Evolutionary conservation across 2,797 vertebrate genomes (phyloP), one percentile per base, ranked within the genome.

Genomic region (Trachops cirrhosus): DNA sequence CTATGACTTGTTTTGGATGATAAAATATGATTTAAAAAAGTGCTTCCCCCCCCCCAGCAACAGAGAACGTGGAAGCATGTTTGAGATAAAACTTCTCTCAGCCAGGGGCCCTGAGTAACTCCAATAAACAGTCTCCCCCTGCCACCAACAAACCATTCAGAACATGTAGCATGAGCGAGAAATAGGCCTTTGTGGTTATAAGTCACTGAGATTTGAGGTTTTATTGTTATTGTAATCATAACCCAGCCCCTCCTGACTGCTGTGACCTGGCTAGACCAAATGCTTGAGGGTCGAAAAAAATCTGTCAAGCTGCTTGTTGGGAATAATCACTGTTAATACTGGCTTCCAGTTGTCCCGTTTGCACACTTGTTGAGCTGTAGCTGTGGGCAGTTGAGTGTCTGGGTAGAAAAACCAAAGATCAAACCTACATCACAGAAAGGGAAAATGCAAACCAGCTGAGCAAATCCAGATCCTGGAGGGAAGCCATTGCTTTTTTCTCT

Each of bases 401-500:
- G 73, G 57, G n/a, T 6, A 86, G 62, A 71, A 91, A 93, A 78
- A 78, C 9, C 52, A 39, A 54, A 86, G 46, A 12, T 21, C 29
- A 92, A 54, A 37, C 6, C 19, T 79, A 26, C 46, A 3, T 77
- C 18, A 22, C 46, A 59, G 21, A 71, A 67, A 39, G 14, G 32
- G 21, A 52, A 75, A 77, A 16, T 3, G 6, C 64, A 16, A 9
- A 22, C 22, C 8, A 22, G 24, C 21, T 77, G 59, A 68, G 84
- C 15, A 48, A 41, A 52, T 50, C 11, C 19, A 57, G 18, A 54
- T 15, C 19, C 34, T 11, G 3, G 15, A n/a, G 12, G 16, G 41
- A 59, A 67, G 19, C 29, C 26, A 26, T 29, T 64, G 26, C 14
- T 34, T 93, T 62, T 71, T 29, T 22, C 59, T 77, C 29, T 80